These are phyloP conservation scores for Lepidocyrtinus sp. DNA, from an alignment of 2,888 invertebrate genomes.

Conservation along the genomic window DNA sequence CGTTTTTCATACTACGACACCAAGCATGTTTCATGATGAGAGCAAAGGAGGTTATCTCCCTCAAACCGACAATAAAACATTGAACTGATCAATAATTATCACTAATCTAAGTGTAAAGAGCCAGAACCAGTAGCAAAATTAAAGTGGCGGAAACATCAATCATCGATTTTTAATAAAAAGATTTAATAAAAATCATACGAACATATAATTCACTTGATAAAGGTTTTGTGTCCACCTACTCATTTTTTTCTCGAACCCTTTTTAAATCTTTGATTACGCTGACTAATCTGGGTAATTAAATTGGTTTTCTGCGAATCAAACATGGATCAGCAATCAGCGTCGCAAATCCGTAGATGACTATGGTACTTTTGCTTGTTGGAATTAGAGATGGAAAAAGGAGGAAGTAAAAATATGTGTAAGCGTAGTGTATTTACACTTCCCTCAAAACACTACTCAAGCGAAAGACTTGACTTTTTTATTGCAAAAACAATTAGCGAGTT, in stretches of 20 bases:
- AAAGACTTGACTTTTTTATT: slow-evolving; percentile 1
- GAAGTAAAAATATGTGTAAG: background rate
- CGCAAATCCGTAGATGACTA: background rate
- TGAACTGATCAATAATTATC: no score
- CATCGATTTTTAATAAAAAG: no score
- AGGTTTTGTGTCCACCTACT: background rate
- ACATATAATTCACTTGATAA: no score
- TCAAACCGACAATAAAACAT: no score
- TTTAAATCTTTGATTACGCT: no score
- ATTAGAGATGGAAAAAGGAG: background rate
- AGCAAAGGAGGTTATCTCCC: no score
- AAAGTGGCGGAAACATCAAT: no score
- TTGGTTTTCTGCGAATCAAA: background rate
- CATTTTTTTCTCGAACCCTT: background rate
- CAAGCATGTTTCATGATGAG: no score
- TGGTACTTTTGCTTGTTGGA: background rate
- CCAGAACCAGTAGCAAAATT: no score
- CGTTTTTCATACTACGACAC: no score
- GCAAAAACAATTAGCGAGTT: slow-evolving; percentile 4
- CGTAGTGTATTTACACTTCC: background rate
- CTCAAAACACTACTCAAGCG: slow-evolving; percentile 3
- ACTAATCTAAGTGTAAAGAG: no score
- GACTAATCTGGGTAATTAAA: background rate
- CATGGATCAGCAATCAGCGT: background rate
- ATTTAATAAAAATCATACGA: no score